Base-by-base conservation (phyloP, 2,888 invertebrate genomes). In the Cephus nigrinus region DNA sequence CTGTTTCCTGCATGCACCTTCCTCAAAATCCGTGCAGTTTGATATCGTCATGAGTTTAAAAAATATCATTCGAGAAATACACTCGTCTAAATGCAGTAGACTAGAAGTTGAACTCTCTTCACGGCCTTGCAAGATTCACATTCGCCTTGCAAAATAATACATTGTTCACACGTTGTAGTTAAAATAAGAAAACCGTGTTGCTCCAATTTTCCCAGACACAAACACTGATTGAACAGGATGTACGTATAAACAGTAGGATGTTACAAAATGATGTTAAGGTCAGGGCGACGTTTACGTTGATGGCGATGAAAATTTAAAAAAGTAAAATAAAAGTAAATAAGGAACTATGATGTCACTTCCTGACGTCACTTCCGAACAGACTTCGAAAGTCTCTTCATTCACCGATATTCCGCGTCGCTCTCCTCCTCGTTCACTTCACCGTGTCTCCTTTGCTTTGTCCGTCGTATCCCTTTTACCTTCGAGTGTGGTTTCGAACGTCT, bases 401-500 rank as follows among this genome's bases (percentile, higher is more conserved):
- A 55, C 55, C 9, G 55, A 55, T 55, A 55, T 55, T 55, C 55
- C 55, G 55, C 55, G 55, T 55, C 55, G 69, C 72, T 73, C 75
- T 12, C 69, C 71, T 55, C 80, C 72, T 82, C 81, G 76, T 83
- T 78, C 74, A 78, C 68, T 68, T 82, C 81, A 73, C 80, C 77
- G 78, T 80, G 81, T 68, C 81, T 75, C 77, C 82, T 84, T 71
- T 83, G 79, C 80, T 81, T 84, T 34, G 79, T 84, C 74, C 82
- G 80, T 76, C 81, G 80, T 79, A 83, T 80, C 76, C 81, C 84
- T 84, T 84, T 85, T 77, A 83, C 85, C 82, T 84, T 86, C 78
- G 85, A 82, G 79, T 86, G 84, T 77, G 84, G 80, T 82, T 85
- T 86, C 81, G 86, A 83, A 81, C 87, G 84, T 88, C 89, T 87